Base-by-base conservation (phyloP, 2,888 invertebrate species). In the Rhodophaea formosa region DNA sequence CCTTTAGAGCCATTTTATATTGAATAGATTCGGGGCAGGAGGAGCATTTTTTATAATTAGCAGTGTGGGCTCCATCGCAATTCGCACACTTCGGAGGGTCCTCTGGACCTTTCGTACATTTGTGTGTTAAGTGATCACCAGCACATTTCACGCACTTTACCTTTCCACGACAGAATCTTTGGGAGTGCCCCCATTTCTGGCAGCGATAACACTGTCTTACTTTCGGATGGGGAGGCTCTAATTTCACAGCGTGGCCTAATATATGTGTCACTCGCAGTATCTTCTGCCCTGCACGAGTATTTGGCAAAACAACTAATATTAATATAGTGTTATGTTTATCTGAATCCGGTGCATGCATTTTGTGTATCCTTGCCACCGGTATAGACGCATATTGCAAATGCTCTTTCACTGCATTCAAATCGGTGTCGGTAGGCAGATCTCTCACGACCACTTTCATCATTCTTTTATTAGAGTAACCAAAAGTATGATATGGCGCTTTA, bases 111-210 rank as follows among this genome's bases (percentile, higher is more conserved):
- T 72, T 74, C 0, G 63, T 58, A 66, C 88, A 90, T 57, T 79
- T 72, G n/a, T 71, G 76, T 12, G 80, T 74, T 0, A 68, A 61
- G 68, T 90, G 88, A 1, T 77, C 67, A 1, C 77, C 82, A n/a
- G 75, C 81, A 72, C 88, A 91, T 63, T 86, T 88, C 0, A 88
- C 82, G 71, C 88, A 89, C 53, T 72, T 82, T 2, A 78, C 53
- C 12, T 62, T 43, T 0, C 82, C 83, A 12, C 77, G 77, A 56
- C 89, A 88, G 64, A 79, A 83, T 15, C 81, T 74, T 60, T 85
- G 82, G 0, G 82, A 71, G 58, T 91, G 90, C 0, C 87, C 88
- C 81, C 85, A 89, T 60, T 73, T 75, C 62, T 89, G 91, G 62
- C 91, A 91, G 16, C 80, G 77, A 58, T 80, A 72, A 64, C 90